phyloP scores from a whole-genome alignment of 2,113 vertebrate species.

The Chamaetylas fuelleborni region DNA sequence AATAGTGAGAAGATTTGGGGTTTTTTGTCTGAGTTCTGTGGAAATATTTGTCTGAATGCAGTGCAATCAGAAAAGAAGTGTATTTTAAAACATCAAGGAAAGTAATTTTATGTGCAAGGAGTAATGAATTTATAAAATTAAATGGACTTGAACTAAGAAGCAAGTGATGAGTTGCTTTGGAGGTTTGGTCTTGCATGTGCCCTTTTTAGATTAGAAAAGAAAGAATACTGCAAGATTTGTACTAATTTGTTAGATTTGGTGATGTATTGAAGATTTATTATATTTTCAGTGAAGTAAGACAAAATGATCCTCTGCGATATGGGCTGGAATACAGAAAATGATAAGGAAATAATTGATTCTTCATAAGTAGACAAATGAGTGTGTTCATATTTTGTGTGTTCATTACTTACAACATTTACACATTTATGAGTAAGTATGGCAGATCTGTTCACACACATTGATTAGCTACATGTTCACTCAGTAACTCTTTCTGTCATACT shows the following conservation, averaged over 20 bases:
- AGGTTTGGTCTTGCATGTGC: background rate
- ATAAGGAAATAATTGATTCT: slow-evolving; percentile 67
- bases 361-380: slow-evolving; percentile 63
- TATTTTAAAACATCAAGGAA: background rate
- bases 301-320: slow-evolving; percentile 43
- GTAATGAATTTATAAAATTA: slow-evolving; percentile 22
- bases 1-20: background rate
- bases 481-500: slow-evolving; percentile 63
- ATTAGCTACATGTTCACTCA: slow-evolving; percentile 34
- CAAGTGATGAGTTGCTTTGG: background rate
- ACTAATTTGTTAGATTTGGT: slow-evolving; percentile 55
- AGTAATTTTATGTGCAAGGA: background rate
- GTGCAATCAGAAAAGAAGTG: background rate
- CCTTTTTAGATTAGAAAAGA: slow-evolving; percentile 8
- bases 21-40: background rate
- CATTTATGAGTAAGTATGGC: slow-evolving; percentile 61
- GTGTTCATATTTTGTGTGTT: slow-evolving; percentile 66
- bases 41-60: background rate
- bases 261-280: slow-evolving; percentile 63
- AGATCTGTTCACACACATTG: slow-evolving; percentile 43
- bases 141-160: background rate
- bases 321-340: slow-evolving; percentile 42
- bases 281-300: slow-evolving; percentile 63
- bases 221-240: slow-evolving; percentile 16
- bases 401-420: slow-evolving; percentile 69